Evolutionary conservation across 2,888 invertebrate genomes (phyloP), one percentile per base, ranked within the genome.

Genomic region (Pyrochroa serraticornis): DNA sequence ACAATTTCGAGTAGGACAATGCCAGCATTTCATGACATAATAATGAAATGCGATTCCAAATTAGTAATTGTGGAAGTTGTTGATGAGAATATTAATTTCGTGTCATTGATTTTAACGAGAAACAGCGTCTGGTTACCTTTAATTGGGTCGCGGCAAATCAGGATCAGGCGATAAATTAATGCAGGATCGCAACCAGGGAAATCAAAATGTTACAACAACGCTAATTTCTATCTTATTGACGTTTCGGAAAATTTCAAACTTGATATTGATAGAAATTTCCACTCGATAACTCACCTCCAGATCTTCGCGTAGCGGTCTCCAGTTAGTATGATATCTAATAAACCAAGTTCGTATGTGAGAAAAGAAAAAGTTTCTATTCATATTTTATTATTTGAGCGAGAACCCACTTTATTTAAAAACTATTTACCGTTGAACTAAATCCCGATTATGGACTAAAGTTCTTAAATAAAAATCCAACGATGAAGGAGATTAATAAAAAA

Each of bases 11-110:
- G 22, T 22, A 5, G 22, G 22, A 22, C 22, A 22, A 22, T 22
- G 22, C 14, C 35, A n/a, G 3, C 14, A 7, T 5, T 35, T 8
- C 13, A 9, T 9, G 47, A 47, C 31, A 38, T 38, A 31, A 47
- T 13, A 12, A 47, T 47, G 47, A 47, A 47, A 47, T 37, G 31
- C 38, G 47, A 47, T 31, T 35, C 38, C 31, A 47, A 47, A 47
- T 47, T 37, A 47, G 30, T 38, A 47, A 36, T 47, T 38, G 38
- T 47, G 37, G 36, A 35, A 31, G 22, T 47, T 47, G 38, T 47
- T 47, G 47, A 47, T 47, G 47, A 36, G 37, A 47, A 31, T 30
- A 47, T 47, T 47, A 35, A 13, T 10, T 22, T 22, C 22, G 22
- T 22, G 22, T 22, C 22, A 22, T 22, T 22, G 22, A 22, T 22